Evolutionary conservation across 2,113 vertebrate genomes (phyloP).

Genomic region (Plecotus auritus): DNA sequence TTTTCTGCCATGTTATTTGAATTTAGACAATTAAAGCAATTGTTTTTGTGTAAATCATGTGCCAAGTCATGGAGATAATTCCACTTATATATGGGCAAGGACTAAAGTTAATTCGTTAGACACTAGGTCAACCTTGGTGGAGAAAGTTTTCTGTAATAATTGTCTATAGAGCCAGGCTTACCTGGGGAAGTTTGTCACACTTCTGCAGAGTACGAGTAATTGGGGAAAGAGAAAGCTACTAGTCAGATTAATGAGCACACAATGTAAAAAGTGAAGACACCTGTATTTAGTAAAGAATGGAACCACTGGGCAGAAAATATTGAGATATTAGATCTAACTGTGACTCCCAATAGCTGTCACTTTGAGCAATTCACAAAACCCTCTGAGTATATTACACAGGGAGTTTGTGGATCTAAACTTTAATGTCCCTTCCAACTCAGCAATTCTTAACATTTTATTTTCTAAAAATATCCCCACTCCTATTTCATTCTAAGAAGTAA

Average conservation of each 20-base stretch:
- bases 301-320: background rate
- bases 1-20: background rate
- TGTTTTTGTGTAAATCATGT: background rate
- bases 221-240: background rate
- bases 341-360: background rate
- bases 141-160: background rate
- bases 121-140: background rate
- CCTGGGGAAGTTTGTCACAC: background rate
- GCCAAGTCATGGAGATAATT: background rate
- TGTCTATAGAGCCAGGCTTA: background rate
- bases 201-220: background rate
- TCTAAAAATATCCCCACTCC: background rate
- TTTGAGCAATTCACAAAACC: background rate
- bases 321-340: background rate
- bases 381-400: background rate
- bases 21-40: background rate
- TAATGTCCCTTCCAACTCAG: background rate
- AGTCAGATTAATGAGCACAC: background rate
- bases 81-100: background rate
- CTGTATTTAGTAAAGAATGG: background rate
- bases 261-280: background rate
- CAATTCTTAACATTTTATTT: constrained; percentile 3
- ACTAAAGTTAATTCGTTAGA: background rate
- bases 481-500: background rate
- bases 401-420: background rate